Evolutionary conservation across 2,113 vertebrate genomes (phyloP), one percentile per base, ranked within the genome.

Genomic region (Oreocharis arfaki): DNA sequence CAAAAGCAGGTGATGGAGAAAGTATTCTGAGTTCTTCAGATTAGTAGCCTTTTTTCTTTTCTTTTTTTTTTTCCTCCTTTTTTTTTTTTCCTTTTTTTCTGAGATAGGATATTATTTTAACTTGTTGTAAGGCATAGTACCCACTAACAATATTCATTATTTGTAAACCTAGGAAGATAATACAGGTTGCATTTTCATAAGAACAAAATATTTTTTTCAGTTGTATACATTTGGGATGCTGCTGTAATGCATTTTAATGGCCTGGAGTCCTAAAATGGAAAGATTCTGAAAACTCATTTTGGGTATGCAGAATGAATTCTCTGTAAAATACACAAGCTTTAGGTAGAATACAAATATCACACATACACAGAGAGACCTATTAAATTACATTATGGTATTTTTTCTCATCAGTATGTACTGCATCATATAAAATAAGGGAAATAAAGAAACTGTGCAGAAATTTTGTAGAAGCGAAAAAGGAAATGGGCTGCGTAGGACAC

Each of bases 181-280:
- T 57, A 64, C 20, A 70, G 41, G n/a, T 35, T 79, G 76, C 20
- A 57, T 84, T 95, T 93, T 90, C 70, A 60, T 46, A 82, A 78
- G 60, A 37, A 75, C 28, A 75, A 67, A 53, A 19, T 84, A 42
- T 57, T 84, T 77, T 77, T 91, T 85, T 18, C n/a, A 33, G 41
- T 60, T 76, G 41, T 46, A 55, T 41, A 37, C 12, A 41, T 82
- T 73, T 53, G 32, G 75, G 56, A 64, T 63, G 52, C 20, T 81
- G 41, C 47, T 70, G 63, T 46, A 70, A 95, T 59, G 50, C 68
- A 92, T 80, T 92, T 90, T 86, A 95, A 88, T 33, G 22, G n/a
- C 50, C 46, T 70, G 7, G 3, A 61, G 50, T 76, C 74, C 24
- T 50, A 90, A 93, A 92, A 57, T 77, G 35, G 91, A 86, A 78